These are phyloP conservation scores for Megalurothrips usitatus DNA, from an alignment of 2,888 invertebrate species.

Conservation along the genomic window DNA sequence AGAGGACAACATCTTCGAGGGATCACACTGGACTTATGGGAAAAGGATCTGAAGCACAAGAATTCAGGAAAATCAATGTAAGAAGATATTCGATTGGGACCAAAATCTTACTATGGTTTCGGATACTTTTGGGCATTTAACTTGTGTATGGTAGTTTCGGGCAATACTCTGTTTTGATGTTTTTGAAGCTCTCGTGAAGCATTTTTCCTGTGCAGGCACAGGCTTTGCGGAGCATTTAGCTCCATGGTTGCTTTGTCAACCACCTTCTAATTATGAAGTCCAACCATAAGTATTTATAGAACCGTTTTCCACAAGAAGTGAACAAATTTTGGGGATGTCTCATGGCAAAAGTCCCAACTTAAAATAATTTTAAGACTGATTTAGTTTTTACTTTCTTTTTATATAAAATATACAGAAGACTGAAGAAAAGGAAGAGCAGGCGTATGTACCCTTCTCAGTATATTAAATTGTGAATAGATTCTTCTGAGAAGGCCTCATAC, in stretches of 20 bases:
- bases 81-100: background rate
- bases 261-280: no score
- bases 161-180: no score
- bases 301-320: no score
- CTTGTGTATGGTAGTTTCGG: no score
- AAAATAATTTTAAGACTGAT: conserved; percentile 7
- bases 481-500: background rate
- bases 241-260: no score
- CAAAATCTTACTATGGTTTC: background rate
- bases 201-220: background rate
- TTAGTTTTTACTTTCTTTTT: background rate
- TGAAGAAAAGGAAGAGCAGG: no score
- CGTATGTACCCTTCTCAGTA: background rate
- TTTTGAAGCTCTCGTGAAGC: no score
- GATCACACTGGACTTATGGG: background rate
- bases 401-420: background rate
- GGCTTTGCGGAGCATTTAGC: background rate
- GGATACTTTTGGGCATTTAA: no score
- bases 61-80: background rate
- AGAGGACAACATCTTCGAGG: conserved; percentile 2
- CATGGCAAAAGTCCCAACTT: background rate
- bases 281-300: no score
- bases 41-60: background rate
- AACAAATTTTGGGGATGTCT: no score
- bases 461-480: no score